Evolutionary conservation across 1,140 invertebrate genomes (phyloP).

Genomic region (Littorina saxatilis): DNA sequence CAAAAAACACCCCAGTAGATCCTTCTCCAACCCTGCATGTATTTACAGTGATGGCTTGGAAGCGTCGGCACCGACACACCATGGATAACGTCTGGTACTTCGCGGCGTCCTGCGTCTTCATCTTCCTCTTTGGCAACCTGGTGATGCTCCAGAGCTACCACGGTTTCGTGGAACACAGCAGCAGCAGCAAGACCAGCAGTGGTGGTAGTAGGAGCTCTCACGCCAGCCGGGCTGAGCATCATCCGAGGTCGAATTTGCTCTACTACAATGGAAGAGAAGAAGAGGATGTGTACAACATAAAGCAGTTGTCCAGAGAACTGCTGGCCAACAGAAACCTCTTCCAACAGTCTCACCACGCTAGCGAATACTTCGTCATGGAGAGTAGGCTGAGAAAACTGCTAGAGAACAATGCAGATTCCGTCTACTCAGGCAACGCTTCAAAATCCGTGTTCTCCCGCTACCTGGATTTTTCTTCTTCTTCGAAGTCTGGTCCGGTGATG

Average conservation of each 20-base stretch:
- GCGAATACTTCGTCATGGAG: conserved; percentile 54
- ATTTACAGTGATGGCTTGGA: conserved; percentile 29
- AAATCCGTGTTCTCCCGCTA: conserved; percentile 21
- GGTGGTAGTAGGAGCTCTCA: too few relatives aligned
- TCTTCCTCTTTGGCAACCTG: conserved; percentile 50
- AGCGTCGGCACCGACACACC: conserved; percentile 29
- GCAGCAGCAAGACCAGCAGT: background rate
- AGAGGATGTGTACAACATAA: conserved; percentile 14
- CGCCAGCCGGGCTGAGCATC: background rate
- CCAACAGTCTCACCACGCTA: background rate
- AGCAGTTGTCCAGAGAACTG: conserved; percentile 20
- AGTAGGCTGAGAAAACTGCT: conserved; percentile 61
- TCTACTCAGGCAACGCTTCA: conserved; percentile 27
- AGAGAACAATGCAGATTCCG: conserved; percentile 44
- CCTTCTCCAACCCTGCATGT: background rate
- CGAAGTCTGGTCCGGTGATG: conserved; percentile 35
- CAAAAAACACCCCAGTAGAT: too few relatives aligned
- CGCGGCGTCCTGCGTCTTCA: conserved; percentile 41
- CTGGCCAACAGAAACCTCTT: conserved; percentile 34
- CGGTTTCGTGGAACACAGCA: conserved; percentile 38
- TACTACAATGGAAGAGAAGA: background rate
- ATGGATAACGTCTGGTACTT: conserved; percentile 48
- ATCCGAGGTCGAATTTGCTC: too few relatives aligned
- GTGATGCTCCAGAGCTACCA: conserved; percentile 49
- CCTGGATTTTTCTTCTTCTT: conserved; percentile 29